Conservation (phyloP, 2,113 vertebrate species). For the Rynchops niger region DNA sequence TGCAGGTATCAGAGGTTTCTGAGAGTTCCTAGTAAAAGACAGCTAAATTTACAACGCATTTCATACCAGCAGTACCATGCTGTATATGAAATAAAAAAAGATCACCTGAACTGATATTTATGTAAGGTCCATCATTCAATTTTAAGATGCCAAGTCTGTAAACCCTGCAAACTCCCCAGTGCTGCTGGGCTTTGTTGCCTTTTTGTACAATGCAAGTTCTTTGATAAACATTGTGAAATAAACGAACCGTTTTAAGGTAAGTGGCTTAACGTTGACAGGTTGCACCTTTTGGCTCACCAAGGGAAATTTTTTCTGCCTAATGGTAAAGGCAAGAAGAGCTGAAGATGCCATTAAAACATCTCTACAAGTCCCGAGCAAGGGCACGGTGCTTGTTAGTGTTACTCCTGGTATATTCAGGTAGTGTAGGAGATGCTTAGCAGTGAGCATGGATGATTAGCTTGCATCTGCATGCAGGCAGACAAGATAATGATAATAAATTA, state of each 20-base stretch:
- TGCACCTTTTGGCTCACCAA: not conserved
- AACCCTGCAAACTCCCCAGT: not conserved
- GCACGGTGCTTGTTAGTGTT: not conserved
- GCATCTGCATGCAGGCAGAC: not conserved
- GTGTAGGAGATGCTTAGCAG: not conserved
- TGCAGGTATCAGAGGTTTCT: not conserved
- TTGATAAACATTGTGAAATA: not conserved
- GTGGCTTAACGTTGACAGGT: not conserved
- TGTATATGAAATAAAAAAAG: not conserved
- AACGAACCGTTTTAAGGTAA: not conserved
- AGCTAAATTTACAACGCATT: not conserved
- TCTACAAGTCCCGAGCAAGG: not conserved
- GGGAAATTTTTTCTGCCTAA: not conserved
- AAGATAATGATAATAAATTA: not conserved
- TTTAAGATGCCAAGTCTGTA: not conserved
- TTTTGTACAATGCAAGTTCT: not conserved
- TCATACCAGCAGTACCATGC: not conserved
- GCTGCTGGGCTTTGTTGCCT: not conserved
- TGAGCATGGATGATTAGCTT: not conserved
- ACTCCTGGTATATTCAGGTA: not conserved
- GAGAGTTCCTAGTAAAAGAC: not conserved
- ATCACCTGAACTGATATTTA: not conserved
- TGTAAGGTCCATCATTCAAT: not conserved
- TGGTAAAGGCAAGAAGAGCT: not conserved
- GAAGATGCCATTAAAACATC: not conserved